These are phyloP conservation scores for Zele albiditarsus DNA, from an alignment of 2,888 invertebrate species.

Conservation along the genomic window DNA sequence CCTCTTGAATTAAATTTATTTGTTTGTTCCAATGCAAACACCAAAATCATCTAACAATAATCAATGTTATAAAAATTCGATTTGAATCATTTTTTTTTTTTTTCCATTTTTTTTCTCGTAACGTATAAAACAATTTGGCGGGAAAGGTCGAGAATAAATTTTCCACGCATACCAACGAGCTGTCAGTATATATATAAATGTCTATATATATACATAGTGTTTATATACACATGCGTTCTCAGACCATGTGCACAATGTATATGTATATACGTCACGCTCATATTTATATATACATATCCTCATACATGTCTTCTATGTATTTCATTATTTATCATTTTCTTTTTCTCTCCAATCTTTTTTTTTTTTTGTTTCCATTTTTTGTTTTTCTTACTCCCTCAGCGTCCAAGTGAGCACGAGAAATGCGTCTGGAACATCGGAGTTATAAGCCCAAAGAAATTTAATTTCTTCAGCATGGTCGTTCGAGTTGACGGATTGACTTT, in stretches of 20 bases:
- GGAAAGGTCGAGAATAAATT: conserved; percentile 37
- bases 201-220: background rate
- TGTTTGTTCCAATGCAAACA: no score
- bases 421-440: conserved; percentile 24
- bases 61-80: no score
- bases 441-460: conserved; percentile 58
- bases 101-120: conserved; percentile 1
- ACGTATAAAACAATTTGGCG: conserved; percentile 22
- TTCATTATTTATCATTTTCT: conserved; percentile 34
- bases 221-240: conserved; percentile 44
- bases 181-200: conserved; percentile 35
- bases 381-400: conserved; percentile 26
- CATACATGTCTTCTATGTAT: background rate
- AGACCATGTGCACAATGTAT: conserved; percentile 48
- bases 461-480: conserved; percentile 66
- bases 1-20: no score
- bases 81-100: conserved; percentile 8
- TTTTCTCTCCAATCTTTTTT: background rate
- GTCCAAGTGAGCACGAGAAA: background rate
- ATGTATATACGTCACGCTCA: background rate
- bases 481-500: conserved; percentile 57
- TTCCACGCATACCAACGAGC: conserved; percentile 39
- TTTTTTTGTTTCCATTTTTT: conserved; percentile 13
- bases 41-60: no score
- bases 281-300: background rate